phyloP scores from a whole-genome alignment of 2,797 vertebrate species.

The Alauda arvensis region DNA sequence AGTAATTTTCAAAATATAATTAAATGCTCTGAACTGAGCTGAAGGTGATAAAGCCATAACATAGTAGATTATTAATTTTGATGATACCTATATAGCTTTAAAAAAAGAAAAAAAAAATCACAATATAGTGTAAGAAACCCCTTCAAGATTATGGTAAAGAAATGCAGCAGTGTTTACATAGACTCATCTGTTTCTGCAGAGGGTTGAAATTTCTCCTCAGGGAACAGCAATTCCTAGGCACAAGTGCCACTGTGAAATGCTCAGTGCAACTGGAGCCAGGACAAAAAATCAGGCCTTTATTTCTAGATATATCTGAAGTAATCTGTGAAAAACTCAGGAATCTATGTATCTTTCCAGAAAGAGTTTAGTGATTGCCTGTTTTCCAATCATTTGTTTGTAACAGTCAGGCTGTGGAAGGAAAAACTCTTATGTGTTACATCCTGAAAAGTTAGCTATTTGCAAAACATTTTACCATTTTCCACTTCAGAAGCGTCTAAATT shows the following conservation, averaged over 20 bases:
- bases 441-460: slow-evolving; percentile 30
- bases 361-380: neutral
- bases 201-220: neutral
- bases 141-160: neutral
- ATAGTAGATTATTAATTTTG: neutral
- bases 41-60: neutral
- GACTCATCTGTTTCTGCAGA: slow-evolving; percentile 3
- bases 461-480: slow-evolving; percentile 49
- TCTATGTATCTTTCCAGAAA: neutral
- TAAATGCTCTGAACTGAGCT: neutral
- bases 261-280: neutral
- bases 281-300: slow-evolving; percentile 9
- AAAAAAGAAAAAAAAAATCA: neutral
- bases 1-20: neutral
- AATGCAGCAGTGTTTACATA: neutral
- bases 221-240: neutral
- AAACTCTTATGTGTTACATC: neutral
- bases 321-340: slow-evolving; percentile 6
- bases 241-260: neutral
- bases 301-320: neutral
- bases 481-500: slow-evolving; percentile 45
- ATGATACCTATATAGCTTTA: neutral
- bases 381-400: neutral
- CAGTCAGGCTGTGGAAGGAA: neutral
- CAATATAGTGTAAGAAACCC: neutral